Evolutionary conservation across 2,797 vertebrate genomes (phyloP).

Genomic region (Mionectes olivaceus): DNA sequence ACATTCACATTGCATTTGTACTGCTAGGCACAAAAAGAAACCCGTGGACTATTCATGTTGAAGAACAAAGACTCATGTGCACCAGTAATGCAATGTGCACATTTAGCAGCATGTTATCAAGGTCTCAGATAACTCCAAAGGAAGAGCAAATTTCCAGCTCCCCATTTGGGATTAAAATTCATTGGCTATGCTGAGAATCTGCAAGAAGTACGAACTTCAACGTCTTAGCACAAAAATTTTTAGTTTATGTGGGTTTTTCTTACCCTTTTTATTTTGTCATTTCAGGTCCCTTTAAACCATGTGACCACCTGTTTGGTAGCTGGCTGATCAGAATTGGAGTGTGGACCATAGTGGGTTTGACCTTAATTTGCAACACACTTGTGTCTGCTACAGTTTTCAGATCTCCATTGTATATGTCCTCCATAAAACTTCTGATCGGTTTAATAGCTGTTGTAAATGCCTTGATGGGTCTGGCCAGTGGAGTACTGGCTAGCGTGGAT

Average conservation of each 20-base stretch:
- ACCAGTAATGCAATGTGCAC: not conserved
- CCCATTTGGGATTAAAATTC: not conserved
- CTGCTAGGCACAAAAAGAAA: not conserved
- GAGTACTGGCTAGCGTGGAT: constrained; percentile 86
- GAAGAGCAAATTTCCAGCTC: not conserved
- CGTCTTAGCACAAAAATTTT: not conserved
- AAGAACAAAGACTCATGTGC: not conserved
- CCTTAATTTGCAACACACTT: constrained; percentile 86
- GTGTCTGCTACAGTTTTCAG: constrained; percentile 87
- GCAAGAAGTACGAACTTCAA: not conserved
- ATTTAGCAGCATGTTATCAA: not conserved
- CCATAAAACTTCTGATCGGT: constrained; percentile 87
- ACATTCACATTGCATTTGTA: not conserved
- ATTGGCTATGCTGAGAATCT: not conserved
- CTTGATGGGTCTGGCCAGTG: constrained; percentile 87
- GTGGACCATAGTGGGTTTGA: constrained; percentile 87
- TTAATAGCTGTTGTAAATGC: constrained; percentile 86
- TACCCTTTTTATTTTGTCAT: not conserved
- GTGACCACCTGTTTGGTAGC: constrained; percentile 89
- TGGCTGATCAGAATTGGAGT: constrained; percentile 92
- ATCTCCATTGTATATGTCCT: constrained; percentile 76
- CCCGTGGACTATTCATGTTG: rapidly evolving
- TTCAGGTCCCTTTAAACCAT: constrained; percentile 91
- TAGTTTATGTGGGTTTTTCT: not conserved
- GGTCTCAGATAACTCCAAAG: not conserved